A percentile compares a stretch with the other conserved stretches of the same genome.
phyloP scores from a whole-genome alignment of 1,140 invertebrate genomes.

The Callitettix versicolor region DNA sequence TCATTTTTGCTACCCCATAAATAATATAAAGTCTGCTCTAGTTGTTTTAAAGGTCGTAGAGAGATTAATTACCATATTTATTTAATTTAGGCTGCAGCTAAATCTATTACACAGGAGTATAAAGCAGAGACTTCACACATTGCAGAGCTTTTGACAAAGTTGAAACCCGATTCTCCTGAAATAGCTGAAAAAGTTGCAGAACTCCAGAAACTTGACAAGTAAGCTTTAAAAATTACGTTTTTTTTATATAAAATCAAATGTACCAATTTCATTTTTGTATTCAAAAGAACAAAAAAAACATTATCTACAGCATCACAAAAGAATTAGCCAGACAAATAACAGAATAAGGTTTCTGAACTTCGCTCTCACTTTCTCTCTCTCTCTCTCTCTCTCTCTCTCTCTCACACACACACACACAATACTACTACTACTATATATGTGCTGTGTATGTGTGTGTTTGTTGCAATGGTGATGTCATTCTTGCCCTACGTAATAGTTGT shows the following conservation, averaged over 20 bases:
- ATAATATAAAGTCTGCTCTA: too few species aligned
- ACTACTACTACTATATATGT: too few species aligned
- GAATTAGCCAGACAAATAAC: not conserved
- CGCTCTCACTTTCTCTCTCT: not conserved
- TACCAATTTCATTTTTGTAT: not conserved
- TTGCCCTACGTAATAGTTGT: too few species aligned
- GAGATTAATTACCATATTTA: too few species aligned
- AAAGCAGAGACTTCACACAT: conserved; percentile 48
- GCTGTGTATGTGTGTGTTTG: too few species aligned
- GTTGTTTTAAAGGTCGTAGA: too few species aligned
- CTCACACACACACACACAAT: not conserved
- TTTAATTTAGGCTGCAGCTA: conserved; percentile 35
- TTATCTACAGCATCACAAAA: not conserved
- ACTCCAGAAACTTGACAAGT: conserved; percentile 48
- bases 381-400: not conserved
- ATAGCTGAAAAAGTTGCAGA: conserved; percentile 52
- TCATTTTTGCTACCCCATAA: too few species aligned
- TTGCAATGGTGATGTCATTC: too few species aligned
- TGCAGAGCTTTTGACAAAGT: conserved; percentile 43
- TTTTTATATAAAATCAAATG: not conserved
- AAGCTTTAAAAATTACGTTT: conserved; percentile 23
- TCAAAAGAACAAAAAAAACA: not conserved
- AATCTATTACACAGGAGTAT: conserved; percentile 51
- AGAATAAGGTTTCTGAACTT: not conserved
- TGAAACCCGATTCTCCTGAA: conserved; percentile 52